Evolutionary conservation across 2,888 invertebrate genomes (phyloP), one percentile per base, ranked within the genome.

Genomic region (Hololepta plana): DNA sequence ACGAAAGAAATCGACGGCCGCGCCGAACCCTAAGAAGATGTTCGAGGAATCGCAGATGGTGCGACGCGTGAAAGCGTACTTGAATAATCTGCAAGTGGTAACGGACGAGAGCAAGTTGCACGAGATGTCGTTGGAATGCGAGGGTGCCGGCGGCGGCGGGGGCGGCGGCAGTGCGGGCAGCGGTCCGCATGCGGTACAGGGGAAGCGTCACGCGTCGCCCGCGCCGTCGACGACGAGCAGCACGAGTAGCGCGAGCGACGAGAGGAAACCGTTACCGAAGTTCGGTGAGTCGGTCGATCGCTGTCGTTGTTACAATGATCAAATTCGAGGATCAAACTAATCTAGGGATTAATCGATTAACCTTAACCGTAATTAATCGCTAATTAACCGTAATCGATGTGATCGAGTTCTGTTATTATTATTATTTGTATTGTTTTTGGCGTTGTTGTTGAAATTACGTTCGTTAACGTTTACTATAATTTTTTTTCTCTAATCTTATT

Each of bases 1-100:
- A 39, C 67, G 88, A 39, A 87, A 88, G 55, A 82, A 88, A 49
- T 79, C 88, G 0, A 70, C 81, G 15, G 79, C 87, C 14, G 80
- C 85, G 3, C 87, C 87, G 2, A 93, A 95, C 57, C 85, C 88
- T 26, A 93, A 93, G 58, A 93, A 91, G 55, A 93, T 95, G 91
- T 95, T 90, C 54, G 95, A 95, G 55, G 93, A 95, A 61, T 91
- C 95, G 15, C 90, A 95, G 59, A 96, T 96, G 96, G 91, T 93
- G 29, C 68, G 95, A 15, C 66, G 93, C 29, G 95, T 96, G 4
- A 91, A 95, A 52, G 84, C 95, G 3, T 98, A 98, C 58, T 64
- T 98, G 32, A 79, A 80, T 38, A 80, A 85, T 43, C 72, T 96
- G 64, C 79, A 85, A 42, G 84, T 88, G 4, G 81, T 85, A 41